Evolutionary conservation across 35 echinoderm and acorn worm genomes (phyloP).

Genomic region (Stichopus chloronotus): DNA sequence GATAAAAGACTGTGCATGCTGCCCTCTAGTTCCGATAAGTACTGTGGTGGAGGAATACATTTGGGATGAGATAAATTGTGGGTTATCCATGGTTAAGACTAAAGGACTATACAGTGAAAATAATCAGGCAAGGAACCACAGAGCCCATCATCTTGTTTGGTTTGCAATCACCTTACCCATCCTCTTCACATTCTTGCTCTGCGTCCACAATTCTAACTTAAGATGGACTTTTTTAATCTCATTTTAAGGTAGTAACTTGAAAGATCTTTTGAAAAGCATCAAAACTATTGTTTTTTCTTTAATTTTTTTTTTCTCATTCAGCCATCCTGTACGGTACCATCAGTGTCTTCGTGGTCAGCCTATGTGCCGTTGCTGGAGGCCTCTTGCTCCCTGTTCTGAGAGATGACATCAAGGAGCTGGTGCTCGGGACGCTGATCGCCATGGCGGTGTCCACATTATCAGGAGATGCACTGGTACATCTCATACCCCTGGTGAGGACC

Average conservation of each 20-base stretch:
- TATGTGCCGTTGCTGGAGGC: slow-evolving; percentile 24
- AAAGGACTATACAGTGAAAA: too few species aligned
- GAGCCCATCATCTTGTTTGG: too few species aligned
- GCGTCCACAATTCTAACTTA: background rate
- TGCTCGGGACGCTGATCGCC: slow-evolving; percentile 9
- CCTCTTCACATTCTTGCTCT: background rate
- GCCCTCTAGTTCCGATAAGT: too few species aligned
- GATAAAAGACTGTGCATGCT: too few species aligned
- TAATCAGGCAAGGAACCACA: too few species aligned
- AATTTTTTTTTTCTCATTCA: background rate
- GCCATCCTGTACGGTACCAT: slow-evolving; percentile 23
- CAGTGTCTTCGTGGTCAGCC: slow-evolving; percentile 43
- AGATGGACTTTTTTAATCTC: background rate
- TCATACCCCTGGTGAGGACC: slow-evolving; percentile 50
- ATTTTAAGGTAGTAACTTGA: too few species aligned
- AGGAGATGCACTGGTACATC: slow-evolving; percentile 43
- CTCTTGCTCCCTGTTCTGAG: background rate
- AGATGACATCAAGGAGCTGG: background rate
- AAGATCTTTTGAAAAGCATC: background rate
- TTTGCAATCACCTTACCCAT: background rate
- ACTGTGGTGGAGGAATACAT: too few species aligned
- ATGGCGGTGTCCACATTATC: slow-evolving; percentile 32
- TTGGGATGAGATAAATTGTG: too few species aligned
- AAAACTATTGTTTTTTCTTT: background rate
- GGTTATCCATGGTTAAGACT: too few species aligned